phyloP scores from a whole-genome alignment of 2,888 invertebrate species.

The Gerosis bhagava region DNA sequence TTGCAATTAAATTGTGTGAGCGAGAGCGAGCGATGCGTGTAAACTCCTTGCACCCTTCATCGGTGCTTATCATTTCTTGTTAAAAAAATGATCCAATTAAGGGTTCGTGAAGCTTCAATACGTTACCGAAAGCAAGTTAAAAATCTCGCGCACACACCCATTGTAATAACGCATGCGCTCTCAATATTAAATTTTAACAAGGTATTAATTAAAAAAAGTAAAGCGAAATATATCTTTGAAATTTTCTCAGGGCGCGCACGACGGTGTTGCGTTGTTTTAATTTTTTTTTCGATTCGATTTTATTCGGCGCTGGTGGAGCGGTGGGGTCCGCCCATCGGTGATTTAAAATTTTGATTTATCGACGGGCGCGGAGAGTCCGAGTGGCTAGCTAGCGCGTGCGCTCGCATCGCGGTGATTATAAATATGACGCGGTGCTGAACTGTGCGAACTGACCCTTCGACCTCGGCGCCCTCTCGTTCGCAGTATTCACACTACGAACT shows the following conservation, averaged over 20 bases:
- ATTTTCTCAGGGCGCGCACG: slow-evolving; percentile 77
- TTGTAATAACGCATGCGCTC: slow-evolving; percentile 79
- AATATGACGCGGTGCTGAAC: slow-evolving; percentile 81
- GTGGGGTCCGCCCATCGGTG: slow-evolving; percentile 76
- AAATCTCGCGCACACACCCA: slow-evolving; percentile 77
- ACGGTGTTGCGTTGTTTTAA: slow-evolving; percentile 72
- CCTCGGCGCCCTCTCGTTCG: slow-evolving; percentile 49
- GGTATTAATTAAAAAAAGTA: slow-evolving; percentile 83
- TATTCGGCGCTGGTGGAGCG: slow-evolving; percentile 76
- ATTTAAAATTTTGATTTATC: slow-evolving; percentile 83
- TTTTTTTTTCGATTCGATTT: slow-evolving; percentile 82
- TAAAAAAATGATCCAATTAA: slow-evolving; percentile 80
- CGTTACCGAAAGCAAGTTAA: slow-evolving; percentile 75
- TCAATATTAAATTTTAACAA: slow-evolving; percentile 83
- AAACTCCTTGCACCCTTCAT: slow-evolving; percentile 61
- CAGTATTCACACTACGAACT: too few species aligned
- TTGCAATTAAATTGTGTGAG: slow-evolving; percentile 48
- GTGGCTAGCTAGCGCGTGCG: slow-evolving; percentile 52
- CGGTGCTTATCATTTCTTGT: slow-evolving; percentile 72
- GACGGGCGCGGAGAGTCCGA: slow-evolving; percentile 58
- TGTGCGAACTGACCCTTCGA: slow-evolving; percentile 65
- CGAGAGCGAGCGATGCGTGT: slow-evolving; percentile 42
- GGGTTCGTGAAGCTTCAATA: slow-evolving; percentile 64
- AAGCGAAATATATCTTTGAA: slow-evolving; percentile 80
- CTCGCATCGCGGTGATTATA: slow-evolving; percentile 73